Base-by-base conservation (phyloP, 2,113 vertebrate genomes). In the Ceyx margarethae region DNA sequence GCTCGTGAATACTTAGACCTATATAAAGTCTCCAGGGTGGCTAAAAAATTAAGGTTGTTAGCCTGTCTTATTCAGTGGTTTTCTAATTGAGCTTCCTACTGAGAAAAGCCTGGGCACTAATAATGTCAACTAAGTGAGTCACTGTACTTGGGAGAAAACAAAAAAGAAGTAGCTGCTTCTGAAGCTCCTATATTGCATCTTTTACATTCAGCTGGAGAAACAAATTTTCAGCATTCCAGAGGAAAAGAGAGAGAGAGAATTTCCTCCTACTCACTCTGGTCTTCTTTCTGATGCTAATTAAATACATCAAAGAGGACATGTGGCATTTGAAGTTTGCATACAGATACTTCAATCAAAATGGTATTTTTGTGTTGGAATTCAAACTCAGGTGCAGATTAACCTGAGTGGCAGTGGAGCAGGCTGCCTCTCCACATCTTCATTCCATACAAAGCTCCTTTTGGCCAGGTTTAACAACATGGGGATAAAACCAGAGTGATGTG, bases 251-350 rank as follows among this genome's bases (percentile, higher is more conserved):
- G 18, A 64, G 20, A 57, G 29, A 92, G 64, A 94, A 84, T 60
- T 46, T 82, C 74, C n/a, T 93, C 64, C 74, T 69, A 40, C 67
- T 76, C 62, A 73, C 50, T 82, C 37, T 84, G 37, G 26, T 73
- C 71, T 73, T 93, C 35, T 17, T 95, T 42, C 67, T 89, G 74
- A 43, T 81, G 50, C 58, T 89, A 82, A 95, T 93, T 76, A 94
- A 86, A 67, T 43, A 76, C 60, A 92, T 92, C 74, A 89, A 71
- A 87, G 62, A 84, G 3, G 21, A 81, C 0, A 2, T 22, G 54
- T 35, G 81, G 33, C 61, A 80, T 82, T 92, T 93, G 84, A 94
- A 79, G 71, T 77, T 91, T 87, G 67, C 66, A 58, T 54, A 66
- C 6, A 69, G 74, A 79, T 23, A 51, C 28, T 61, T 72, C 54